These are phyloP conservation scores for Pteromalus puparum DNA, from an alignment of 1,140 invertebrate genomes.

Conservation along the genomic window DNA sequence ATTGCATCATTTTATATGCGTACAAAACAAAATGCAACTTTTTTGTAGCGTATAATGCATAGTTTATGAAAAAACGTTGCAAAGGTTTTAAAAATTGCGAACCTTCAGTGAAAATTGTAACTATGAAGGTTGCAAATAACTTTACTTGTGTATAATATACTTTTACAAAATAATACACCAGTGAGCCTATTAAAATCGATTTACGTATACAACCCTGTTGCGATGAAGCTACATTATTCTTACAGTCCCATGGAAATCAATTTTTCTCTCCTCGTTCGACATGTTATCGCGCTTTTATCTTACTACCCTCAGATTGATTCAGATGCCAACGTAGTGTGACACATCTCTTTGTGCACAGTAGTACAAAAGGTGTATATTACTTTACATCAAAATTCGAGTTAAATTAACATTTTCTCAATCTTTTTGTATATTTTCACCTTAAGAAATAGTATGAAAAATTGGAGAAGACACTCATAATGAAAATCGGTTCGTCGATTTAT, in stretches of 20 bases:
- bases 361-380: too few relatives aligned
- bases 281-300: neutral
- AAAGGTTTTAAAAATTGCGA: too few relatives aligned
- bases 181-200: constrained; percentile 3
- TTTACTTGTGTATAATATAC: neutral
- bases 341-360: too few relatives aligned
- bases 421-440: too few relatives aligned
- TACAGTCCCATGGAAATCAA: neutral
- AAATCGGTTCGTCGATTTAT: neutral
- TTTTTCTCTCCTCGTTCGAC: constrained; percentile 15
- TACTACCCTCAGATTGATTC: neutral
- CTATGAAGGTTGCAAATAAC: neutral
- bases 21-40: too few relatives aligned
- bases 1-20: too few relatives aligned
- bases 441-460: neutral
- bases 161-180: neutral
- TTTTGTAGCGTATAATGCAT: too few relatives aligned
- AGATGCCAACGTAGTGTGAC: too few relatives aligned
- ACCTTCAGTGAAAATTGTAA: too few relatives aligned
- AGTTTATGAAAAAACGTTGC: too few relatives aligned
- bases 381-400: too few relatives aligned
- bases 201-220: neutral
- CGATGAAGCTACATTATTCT: neutral
- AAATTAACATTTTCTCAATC: too few relatives aligned
- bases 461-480: neutral